Evolutionary conservation across 37 sponge, comb jelly and placozoan genomes (phyloP).

Genomic region (Agelas oroides): DNA sequence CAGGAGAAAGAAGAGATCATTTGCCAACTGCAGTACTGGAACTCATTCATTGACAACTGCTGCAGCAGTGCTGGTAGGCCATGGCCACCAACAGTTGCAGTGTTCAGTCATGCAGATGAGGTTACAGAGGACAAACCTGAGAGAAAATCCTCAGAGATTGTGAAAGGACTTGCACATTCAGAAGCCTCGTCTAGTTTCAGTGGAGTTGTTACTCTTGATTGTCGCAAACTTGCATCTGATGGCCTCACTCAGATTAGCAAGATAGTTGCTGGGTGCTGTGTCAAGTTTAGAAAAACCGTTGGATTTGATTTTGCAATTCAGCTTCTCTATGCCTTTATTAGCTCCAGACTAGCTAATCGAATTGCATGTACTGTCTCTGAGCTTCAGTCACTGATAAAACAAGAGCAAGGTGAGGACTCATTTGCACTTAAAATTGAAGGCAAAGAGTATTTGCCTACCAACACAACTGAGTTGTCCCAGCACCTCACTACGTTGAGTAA

Average conservation of each 20-base stretch:
- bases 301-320: background rate
- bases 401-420: conserved; percentile 1
- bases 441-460: background rate
- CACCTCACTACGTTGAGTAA: conserved; percentile 9
- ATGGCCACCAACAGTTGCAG: background rate
- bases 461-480: background rate
- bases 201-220: background rate
- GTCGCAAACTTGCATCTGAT: background rate
- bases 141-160: background rate
- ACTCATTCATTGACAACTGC: conserved; percentile 1
- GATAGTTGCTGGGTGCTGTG: background rate
- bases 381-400: background rate
- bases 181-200: background rate
- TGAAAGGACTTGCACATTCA: background rate
- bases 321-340: conserved; percentile 21
- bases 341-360: background rate
- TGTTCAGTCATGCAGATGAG: conserved; percentile 16
- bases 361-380: conserved; percentile 4
- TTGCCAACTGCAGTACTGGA: conserved; percentile 15
- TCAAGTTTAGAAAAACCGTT: background rate
- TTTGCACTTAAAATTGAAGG: background rate
- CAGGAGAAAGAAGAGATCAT: background rate
- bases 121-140: background rate
- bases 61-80: background rate
- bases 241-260: background rate